Percentiles rank a stretch among this genome's conserved stretches.
These are phyloP conservation scores for Gallinago jamesoni DNA, from an alignment of 2,113 vertebrate genomes.

Conservation along the genomic window DNA sequence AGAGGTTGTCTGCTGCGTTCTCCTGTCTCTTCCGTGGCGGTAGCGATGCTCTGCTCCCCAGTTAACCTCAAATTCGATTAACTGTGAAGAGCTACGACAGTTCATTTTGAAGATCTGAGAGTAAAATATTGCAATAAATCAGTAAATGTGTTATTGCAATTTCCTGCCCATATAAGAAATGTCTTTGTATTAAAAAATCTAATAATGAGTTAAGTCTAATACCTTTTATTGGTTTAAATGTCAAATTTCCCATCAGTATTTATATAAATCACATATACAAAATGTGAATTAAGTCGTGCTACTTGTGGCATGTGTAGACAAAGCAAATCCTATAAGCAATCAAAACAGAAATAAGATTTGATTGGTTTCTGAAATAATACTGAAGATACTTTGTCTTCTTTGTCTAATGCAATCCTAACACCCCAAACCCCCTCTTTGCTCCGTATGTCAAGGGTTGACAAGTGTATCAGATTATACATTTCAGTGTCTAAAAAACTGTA, in stretches of 20 bases:
- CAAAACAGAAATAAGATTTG: neutral
- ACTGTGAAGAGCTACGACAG: neutral
- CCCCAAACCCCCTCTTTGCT: neutral
- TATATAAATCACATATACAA: slow-evolving; percentile 34
- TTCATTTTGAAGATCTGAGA: slow-evolving; percentile 13
- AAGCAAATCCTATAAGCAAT: neutral
- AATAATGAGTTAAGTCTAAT: slow-evolving; percentile 15
- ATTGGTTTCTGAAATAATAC: neutral
- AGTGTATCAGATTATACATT: neutral
- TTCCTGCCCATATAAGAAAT: slow-evolving; percentile 40
- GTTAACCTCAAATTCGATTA: slow-evolving; percentile 33
- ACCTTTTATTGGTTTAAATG: slow-evolving; percentile 19
- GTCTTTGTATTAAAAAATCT: slow-evolving; percentile 40
- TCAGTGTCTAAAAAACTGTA: neutral
- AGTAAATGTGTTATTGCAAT: slow-evolving; percentile 33
- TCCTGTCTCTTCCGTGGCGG: fast-evolving
- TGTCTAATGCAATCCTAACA: neutral
- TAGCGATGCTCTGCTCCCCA: neutral
- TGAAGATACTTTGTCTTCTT: neutral
- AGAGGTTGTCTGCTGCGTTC: neutral
- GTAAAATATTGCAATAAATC: slow-evolving; percentile 44
- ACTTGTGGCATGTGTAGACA: neutral
- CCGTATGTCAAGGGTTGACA: neutral
- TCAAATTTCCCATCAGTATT: slow-evolving; percentile 2
- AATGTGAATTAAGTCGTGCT: neutral